A percentile compares a stretch with the other conserved stretches of the same genome.
Evolutionary conservation across 2,888 invertebrate species (phyloP).

Genomic region (Clostera curtula): DNA sequence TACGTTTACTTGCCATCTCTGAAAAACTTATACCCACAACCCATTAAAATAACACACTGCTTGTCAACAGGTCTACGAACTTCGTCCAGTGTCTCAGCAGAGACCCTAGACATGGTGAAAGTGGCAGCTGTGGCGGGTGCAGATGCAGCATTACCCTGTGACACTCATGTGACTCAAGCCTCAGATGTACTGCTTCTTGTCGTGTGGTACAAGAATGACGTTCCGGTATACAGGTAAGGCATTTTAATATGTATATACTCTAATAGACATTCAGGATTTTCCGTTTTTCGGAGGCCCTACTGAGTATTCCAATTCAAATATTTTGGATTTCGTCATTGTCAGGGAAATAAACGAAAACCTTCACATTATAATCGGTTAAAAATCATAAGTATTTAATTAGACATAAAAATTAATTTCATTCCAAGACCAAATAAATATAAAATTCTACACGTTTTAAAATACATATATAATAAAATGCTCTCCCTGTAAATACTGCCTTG

Average conservation of each 20-base stretch:
- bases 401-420: too few relatives aligned
- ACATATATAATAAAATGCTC: too few relatives aligned
- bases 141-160: slow-evolving; percentile 89
- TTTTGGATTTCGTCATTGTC: too few relatives aligned
- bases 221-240: slow-evolving; percentile 89
- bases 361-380: too few relatives aligned
- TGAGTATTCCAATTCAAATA: too few relatives aligned
- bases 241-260: neutral
- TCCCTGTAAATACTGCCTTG: too few relatives aligned
- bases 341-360: too few relatives aligned
- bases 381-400: too few relatives aligned
- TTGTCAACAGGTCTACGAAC: slow-evolving; percentile 52
- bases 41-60: slow-evolving; percentile 5
- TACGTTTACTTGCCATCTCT: slow-evolving; percentile 1
- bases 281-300: too few relatives aligned
- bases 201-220: slow-evolving; percentile 93
- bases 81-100: slow-evolving; percentile 41
- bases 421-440: too few relatives aligned
- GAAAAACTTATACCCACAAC: neutral
- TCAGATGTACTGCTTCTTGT: slow-evolving; percentile 89
- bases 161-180: slow-evolving; percentile 83
- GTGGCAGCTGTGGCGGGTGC: slow-evolving; percentile 84
- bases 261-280: slow-evolving; percentile 3
- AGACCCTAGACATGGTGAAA: slow-evolving; percentile 75
- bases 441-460: too few relatives aligned